These are phyloP conservation scores for Eublepharis macularius DNA, from an alignment of 2,113 vertebrate species.

Conservation along the genomic window DNA sequence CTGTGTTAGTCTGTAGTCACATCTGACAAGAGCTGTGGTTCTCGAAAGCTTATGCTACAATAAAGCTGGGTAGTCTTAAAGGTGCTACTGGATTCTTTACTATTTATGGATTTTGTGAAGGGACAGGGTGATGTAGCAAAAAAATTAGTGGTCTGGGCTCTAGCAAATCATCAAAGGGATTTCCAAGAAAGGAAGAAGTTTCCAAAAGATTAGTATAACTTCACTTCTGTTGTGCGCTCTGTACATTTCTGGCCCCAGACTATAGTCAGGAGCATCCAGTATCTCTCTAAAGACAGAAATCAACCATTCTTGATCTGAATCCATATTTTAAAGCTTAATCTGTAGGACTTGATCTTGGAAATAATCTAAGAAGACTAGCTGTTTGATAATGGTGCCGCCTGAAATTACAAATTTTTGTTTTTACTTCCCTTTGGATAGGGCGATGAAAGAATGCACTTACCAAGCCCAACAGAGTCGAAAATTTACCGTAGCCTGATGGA, in stretches of 20 bases:
- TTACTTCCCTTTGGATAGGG: conserved; percentile 66
- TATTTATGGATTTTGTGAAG: too few relatives aligned
- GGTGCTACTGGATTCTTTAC: too few relatives aligned
- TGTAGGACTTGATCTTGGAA: neutral
- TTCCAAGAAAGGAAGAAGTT: neutral
- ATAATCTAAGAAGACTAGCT: neutral
- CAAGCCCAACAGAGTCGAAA: conserved; percentile 86
- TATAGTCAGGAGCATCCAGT: neutral
- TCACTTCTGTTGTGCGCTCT: neutral
- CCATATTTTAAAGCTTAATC: neutral
- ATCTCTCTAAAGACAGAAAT: neutral
- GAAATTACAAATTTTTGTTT: neutral
- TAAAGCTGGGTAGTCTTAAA: too few relatives aligned
- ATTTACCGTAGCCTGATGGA: conserved; percentile 88
- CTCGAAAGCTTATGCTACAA: too few relatives aligned
- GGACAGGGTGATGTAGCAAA: too few relatives aligned
- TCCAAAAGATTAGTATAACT: neutral
- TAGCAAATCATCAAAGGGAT: neutral
- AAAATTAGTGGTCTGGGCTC: neutral
- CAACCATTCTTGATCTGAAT: neutral
- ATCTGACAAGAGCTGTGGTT: too few relatives aligned
- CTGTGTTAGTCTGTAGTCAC: too few relatives aligned
- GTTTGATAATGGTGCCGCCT: neutral
- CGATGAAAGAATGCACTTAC: conserved; percentile 90
- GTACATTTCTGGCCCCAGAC: neutral